Conservation (phyloP, 2,888 invertebrate species). For the Shargacucullia verbasci region DNA sequence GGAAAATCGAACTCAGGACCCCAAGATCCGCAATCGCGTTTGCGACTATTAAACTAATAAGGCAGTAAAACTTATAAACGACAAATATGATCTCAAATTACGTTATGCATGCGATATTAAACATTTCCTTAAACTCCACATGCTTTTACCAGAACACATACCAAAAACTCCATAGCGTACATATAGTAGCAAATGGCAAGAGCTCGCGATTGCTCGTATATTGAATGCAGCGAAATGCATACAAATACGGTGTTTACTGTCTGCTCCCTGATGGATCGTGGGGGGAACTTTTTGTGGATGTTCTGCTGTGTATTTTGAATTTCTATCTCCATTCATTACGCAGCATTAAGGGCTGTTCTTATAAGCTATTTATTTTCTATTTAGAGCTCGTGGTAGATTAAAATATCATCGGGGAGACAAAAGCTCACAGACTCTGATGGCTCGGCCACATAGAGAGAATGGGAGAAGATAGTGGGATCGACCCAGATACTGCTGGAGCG, state of each 20-base stretch:
- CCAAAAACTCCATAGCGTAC: constrained; percentile 22
- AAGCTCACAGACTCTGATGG: too few relatives aligned
- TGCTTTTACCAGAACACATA: constrained; percentile 29
- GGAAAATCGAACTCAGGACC: too few relatives aligned
- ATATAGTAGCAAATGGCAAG: constrained; percentile 31
- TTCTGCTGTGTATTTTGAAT: constrained; percentile 44
- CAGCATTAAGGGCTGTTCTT: constrained; percentile 11
- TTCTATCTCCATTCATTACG: constrained; percentile 45
- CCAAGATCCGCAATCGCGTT: too few relatives aligned
- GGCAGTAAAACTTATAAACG: too few relatives aligned
- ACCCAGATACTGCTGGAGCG: too few relatives aligned
- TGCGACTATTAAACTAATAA: too few relatives aligned
- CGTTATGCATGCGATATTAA: constrained; percentile 8
- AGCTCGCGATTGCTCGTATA: constrained; percentile 40
- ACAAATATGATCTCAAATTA: too few relatives aligned
- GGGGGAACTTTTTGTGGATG: constrained; percentile 40
- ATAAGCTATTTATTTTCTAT: too few relatives aligned
- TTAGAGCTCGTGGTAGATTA: too few relatives aligned
- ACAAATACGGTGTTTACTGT: constrained; percentile 72
- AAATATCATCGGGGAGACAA: too few relatives aligned
- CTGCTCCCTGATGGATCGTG: constrained; percentile 63
- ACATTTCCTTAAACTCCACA: constrained; percentile 10
- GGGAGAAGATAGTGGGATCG: too few relatives aligned
- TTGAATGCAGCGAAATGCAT: constrained; percentile 68
- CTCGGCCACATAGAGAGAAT: too few relatives aligned